Conservation (phyloP, 2,797 vertebrate species). For the Pangasius larnaudii region DNA sequence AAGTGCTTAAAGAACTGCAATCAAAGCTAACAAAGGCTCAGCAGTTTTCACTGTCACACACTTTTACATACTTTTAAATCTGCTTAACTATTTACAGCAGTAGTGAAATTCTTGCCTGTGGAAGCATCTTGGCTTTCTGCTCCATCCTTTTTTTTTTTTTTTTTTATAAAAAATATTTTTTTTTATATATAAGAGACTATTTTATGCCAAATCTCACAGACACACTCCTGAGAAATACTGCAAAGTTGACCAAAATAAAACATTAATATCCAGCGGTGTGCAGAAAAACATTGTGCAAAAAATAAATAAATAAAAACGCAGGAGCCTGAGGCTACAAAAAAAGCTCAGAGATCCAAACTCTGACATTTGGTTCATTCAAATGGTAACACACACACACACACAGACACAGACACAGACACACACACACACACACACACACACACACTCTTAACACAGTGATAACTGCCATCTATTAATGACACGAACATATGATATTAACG, state of each 20-base stretch:
- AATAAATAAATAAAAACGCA: no score
- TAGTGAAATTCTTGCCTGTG: neutral
- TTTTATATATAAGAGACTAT: neutral
- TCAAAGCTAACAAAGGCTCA: slow-evolving; percentile 39
- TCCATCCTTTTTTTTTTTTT: neutral
- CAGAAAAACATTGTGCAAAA: no score
- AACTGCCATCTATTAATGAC: neutral
- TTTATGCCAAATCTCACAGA: neutral
- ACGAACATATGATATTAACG: neutral
- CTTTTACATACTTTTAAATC: slow-evolving; percentile 8
- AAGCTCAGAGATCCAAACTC: neutral
- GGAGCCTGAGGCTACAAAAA: neutral
- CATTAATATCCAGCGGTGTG: neutral
- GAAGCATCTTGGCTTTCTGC: neutral
- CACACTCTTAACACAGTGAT: neutral
- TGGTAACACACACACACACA: neutral
- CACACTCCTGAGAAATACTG: neutral
- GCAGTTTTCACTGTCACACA: slow-evolving; percentile 18
- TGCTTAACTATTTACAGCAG: neutral
- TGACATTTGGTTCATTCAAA: neutral
- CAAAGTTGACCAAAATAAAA: neutral
- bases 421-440: no score
- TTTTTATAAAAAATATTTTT: no score
- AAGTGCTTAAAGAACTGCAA: slow-evolving; percentile 14
- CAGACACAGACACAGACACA: no score